Conservation (phyloP, 2,797 vertebrate genomes). For the Paratrypauchen microcephalus region DNA sequence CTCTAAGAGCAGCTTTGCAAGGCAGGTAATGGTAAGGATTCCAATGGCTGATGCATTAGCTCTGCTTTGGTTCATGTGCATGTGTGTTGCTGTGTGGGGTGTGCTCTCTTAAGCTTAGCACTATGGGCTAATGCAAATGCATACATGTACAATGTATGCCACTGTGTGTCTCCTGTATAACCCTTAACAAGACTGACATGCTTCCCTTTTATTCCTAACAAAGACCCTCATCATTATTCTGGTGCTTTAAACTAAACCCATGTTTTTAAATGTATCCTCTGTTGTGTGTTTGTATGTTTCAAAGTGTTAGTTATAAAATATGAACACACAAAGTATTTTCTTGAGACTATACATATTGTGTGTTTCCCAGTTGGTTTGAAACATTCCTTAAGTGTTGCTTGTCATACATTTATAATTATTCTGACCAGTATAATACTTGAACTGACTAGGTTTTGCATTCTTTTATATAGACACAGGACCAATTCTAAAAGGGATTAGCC, state of each 20-base stretch:
- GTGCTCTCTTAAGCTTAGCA: conserved; percentile 9
- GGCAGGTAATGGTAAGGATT: conserved; percentile 93
- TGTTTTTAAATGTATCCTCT: conserved; percentile 1
- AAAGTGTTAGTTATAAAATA: conserved; percentile 20
- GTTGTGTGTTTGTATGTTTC: not conserved
- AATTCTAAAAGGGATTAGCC: conserved; percentile 75
- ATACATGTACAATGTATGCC: conserved; percentile 18
- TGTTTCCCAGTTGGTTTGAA: conserved; percentile 22
- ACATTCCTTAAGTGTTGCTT: conserved; percentile 15
- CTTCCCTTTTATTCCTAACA: conserved; percentile 21
- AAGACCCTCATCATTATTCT: conserved; percentile 33
- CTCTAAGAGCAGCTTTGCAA: conserved; percentile 87
- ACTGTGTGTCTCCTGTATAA: conserved; percentile 10
- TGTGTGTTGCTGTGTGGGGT: conserved; percentile 36
- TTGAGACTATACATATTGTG: conserved; percentile 1
- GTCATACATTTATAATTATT: conserved; percentile 9
- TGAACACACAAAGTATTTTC: conserved; percentile 59
- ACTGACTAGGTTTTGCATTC: conserved; percentile 26
- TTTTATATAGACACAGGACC: conserved; percentile 76
- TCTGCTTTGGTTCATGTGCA: conserved; percentile 38
- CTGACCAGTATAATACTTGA: not conserved
- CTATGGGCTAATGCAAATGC: conserved; percentile 19
- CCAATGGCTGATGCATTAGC: conserved; percentile 75
- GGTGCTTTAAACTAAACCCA: conserved; percentile 3
- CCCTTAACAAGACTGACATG: conserved; percentile 52